phyloP scores from a whole-genome alignment of 2,888 invertebrate genomes.

The Machimus atricapillus region DNA sequence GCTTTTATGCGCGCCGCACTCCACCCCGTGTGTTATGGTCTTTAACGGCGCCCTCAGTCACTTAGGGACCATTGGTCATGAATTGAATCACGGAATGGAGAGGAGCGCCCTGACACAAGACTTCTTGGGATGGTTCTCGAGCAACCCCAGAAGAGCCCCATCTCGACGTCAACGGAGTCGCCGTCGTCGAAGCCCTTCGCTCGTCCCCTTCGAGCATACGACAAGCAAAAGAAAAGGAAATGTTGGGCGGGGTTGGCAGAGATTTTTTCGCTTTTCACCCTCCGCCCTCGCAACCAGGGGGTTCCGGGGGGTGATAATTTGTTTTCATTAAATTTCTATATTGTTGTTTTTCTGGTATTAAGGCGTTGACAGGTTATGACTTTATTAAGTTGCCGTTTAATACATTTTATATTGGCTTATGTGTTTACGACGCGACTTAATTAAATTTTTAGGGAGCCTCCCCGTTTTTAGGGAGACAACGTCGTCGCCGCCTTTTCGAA shows the following conservation, averaged over 20 bases:
- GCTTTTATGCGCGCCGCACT: slow-evolving; percentile 13
- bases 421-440: slow-evolving; percentile 1
- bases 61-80: slow-evolving; percentile 41
- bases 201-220: not conserved
- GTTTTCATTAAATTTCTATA: slow-evolving; percentile 44
- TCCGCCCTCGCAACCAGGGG: not conserved
- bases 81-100: slow-evolving; percentile 28
- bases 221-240: not conserved
- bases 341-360: slow-evolving; percentile 49
- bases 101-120: slow-evolving; percentile 23
- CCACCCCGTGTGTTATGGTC: slow-evolving; percentile 37
- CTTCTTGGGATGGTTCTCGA: not conserved
- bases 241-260: not conserved
- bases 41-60: slow-evolving; percentile 37
- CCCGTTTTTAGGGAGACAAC: not conserved
- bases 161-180: not conserved
- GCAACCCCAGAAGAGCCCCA: not conserved
- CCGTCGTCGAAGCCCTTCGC: not conserved
- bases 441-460: slow-evolving; percentile 7
- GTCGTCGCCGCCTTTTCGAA: not conserved
- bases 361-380: slow-evolving; percentile 52
- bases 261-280: not conserved
- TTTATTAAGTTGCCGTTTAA: slow-evolving; percentile 49
- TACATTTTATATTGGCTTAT: slow-evolving; percentile 30
- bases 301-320: slow-evolving; percentile 43